These are phyloP conservation scores for Gerris lacustris DNA, from an alignment of 2,888 invertebrate genomes.

Conservation along the genomic window DNA sequence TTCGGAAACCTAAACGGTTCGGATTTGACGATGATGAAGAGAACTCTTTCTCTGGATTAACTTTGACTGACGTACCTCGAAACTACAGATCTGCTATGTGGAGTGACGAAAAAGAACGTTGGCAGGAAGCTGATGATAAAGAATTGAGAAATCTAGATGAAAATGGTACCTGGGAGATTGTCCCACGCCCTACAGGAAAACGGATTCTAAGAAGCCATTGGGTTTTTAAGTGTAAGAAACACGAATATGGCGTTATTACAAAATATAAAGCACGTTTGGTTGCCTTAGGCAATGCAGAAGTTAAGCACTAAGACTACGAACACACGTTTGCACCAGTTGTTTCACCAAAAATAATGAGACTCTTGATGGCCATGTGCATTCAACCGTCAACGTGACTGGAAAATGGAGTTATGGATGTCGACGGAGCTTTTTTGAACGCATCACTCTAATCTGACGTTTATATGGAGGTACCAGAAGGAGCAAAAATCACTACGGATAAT, in stretches of 20 bases:
- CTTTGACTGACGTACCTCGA: too few species aligned
- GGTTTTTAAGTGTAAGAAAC: conserved; percentile 31
- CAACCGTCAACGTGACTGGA: conserved; percentile 20
- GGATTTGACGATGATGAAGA: too few species aligned
- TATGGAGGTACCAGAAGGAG: conserved; percentile 28
- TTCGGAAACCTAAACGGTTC: too few species aligned
- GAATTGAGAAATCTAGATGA: conserved; percentile 10
- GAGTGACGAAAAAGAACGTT: conserved; percentile 11
- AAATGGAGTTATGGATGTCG: conserved; percentile 28
- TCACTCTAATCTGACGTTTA: conserved; percentile 26
- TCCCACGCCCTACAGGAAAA: conserved; percentile 12
- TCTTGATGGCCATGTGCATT: conserved; percentile 25
- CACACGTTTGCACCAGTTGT: conserved; percentile 34
- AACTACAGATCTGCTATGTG: too few species aligned
- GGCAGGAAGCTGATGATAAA: conserved; percentile 15
- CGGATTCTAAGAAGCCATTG: conserved; percentile 27
- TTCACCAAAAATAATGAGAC: conserved; percentile 26
- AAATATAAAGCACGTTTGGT: conserved; percentile 33
- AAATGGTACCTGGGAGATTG: conserved; percentile 21
- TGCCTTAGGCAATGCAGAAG: conserved; percentile 30
- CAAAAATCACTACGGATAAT: too few species aligned
- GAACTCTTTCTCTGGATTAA: too few species aligned
- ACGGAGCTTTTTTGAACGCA: conserved; percentile 31
- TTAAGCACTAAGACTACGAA: conserved; percentile 31
- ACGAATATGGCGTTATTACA: conserved; percentile 27